Conservation (phyloP, 2,113 vertebrate species). For the Peucedramus taeniatus region DNA sequence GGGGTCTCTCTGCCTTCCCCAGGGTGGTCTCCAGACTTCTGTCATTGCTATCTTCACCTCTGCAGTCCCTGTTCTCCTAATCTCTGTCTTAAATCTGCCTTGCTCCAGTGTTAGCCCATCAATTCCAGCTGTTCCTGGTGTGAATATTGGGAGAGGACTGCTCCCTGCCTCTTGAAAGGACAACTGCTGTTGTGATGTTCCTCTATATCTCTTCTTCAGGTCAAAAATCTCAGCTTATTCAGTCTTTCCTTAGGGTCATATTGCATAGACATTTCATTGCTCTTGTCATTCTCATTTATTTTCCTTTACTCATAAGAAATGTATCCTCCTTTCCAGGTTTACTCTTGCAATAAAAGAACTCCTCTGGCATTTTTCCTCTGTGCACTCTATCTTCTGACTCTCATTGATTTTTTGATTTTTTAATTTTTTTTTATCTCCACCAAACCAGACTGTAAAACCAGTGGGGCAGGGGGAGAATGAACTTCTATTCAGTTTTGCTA, state of each 20-base stretch:
- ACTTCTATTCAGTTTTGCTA: neutral
- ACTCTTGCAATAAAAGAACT: constrained; percentile 2
- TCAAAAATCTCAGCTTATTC: neutral
- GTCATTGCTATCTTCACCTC: neutral
- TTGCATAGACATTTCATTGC: neutral
- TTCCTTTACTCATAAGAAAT: neutral
- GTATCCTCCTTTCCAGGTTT: neutral
- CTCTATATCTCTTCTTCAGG: neutral
- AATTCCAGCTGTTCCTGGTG: neutral
- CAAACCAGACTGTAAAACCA: constrained; percentile 22
- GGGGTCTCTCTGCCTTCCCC: neutral
- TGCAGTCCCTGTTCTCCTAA: neutral
- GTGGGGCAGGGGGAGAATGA: neutral
- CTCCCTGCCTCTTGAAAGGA: neutral
- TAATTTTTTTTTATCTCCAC: constrained; percentile 5
- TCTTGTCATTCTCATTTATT: constrained; percentile 10
- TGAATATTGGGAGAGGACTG: neutral
- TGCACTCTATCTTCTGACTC: neutral
- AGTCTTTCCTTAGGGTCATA: neutral
- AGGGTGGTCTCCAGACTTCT: neutral
- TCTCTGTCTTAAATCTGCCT: neutral
- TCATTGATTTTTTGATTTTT: neutral
- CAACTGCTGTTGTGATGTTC: neutral
- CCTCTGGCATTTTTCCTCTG: neutral
- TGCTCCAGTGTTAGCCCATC: neutral